Evolutionary conservation across 2,797 vertebrate species (phyloP), one percentile per base, ranked within the genome.

Genomic region (Arctocebus calabarensis): DNA sequence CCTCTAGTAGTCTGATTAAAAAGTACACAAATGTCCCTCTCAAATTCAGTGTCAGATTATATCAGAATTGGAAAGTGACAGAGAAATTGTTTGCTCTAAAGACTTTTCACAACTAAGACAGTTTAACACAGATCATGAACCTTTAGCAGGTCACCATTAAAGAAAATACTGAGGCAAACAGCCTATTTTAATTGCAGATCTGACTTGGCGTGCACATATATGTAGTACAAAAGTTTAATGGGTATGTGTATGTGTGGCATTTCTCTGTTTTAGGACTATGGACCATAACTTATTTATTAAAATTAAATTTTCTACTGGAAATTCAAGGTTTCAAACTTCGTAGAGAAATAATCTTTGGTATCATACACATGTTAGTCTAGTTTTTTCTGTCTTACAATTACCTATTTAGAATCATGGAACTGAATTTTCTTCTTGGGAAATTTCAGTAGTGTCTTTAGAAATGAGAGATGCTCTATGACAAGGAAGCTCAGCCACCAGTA

Each of bases 401-500:
- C 14, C 20, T 7, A 43, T 23, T 74, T 52, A 40, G 23, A 64
- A 11, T 57, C 20, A 3, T 2, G 3, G 11, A 62, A 74, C 8
- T 52, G 5, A 77, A 81, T 84, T 94, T 90, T 95, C 57, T 81
- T 61, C 37, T 91, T 85, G 25, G 62, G 16, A 90, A 91, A 85
- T 25, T 19, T 82, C 13, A 12, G 3, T 61, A 55, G 3, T 2
- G 27, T 55, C 23, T 52, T 59, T 52, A 62, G 66, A 52, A 86
- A 55, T 32, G 20, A 19, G 32, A 64, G 23, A 48, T 17, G 10
- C 19, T 22, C 64, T 9, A 0, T 13, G 59, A 43, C 32, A 82
- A 40, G n/a, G 61, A 55, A 57, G 8, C 43, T 7, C 0, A 0
- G 0, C 3, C 0, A 62, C 92, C 97, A 94, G 85, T 45, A 98